Evolutionary conservation across 1,140 invertebrate genomes (phyloP), one percentile per base, ranked within the genome.

Genomic region (Andrena cerasifolii): DNA sequence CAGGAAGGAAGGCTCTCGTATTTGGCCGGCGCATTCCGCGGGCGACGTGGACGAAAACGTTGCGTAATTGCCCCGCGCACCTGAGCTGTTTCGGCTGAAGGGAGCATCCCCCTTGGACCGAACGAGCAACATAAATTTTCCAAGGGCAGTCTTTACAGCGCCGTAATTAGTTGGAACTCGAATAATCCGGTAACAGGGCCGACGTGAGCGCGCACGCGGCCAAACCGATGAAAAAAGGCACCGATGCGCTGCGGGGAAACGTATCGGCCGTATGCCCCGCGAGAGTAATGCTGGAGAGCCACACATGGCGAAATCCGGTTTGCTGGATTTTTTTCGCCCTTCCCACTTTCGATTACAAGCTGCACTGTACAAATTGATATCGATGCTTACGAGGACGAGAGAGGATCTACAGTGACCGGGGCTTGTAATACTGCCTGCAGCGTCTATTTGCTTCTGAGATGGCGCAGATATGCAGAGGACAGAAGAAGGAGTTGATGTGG

Each of bases 101-200:
- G 16, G 65, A 31, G 36, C 45, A 58, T 65, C 65, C 58, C 65
- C 45, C 40, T 58, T 16, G 54, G 43, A 62, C 49, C 62, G 49
- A 79, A 79, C 61, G 66, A 84, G 83, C 71, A 68, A 80, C 84
- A 82, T 87, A 86, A 88, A 86, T 87, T 86, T 63, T 63, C 73
- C 49, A 53, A 16, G 59, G 63, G 36, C 58, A 77, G 66, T 54
- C 61, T 86, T 86, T 86, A 83, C 86, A 79, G 80, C 79, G 80
- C 36, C 80, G 84, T 86, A 89, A 89, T 89, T 89, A 89, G 87
- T 58, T 78, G 84, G 82, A 83, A 87, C 82, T 87, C 77, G 74
- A 81, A 82, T 79, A 84, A 83, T 87, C 81, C 76, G 66, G 62
- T 33, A 63, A 71, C 66, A 59, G 28, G 65, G 72, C 59, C 61